Evolutionary conservation across 1,140 invertebrate species (phyloP).

Genomic region (Drosophila quadrilineata): DNA sequence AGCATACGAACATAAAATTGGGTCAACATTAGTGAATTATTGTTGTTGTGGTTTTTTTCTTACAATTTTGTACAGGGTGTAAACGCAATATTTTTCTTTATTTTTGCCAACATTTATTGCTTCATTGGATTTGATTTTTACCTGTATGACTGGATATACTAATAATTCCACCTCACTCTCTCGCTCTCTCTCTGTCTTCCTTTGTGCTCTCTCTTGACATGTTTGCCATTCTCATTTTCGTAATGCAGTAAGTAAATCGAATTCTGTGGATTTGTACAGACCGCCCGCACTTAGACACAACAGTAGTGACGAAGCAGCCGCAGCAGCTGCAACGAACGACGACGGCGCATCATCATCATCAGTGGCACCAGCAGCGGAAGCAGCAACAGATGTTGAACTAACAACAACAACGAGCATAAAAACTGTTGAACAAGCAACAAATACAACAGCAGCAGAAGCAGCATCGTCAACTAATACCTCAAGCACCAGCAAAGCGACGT

Average conservation of each 20-base stretch:
- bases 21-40: constrained; percentile 70
- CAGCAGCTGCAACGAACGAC: constrained; percentile 28
- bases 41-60: constrained; percentile 42
- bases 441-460: constrained; percentile 29
- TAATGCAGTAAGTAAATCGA: constrained; percentile 68
- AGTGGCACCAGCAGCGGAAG: too few relatives aligned
- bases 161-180: constrained; percentile 27
- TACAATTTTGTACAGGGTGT: too few relatives aligned
- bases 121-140: constrained; percentile 40
- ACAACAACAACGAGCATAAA: too few relatives aligned
- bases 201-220: constrained; percentile 2
- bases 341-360: constrained; percentile 23
- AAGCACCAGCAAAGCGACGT: constrained; percentile 28
- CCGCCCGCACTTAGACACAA: constrained; percentile 72
- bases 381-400: constrained; percentile 12
- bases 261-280: constrained; percentile 75
- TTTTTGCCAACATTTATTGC: constrained; percentile 60
- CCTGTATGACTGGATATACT: constrained; percentile 39
- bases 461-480: constrained; percentile 41
- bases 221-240: constrained; percentile 12
- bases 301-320: constrained; percentile 50
- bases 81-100: not conserved
- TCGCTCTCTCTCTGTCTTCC: constrained; percentile 4
- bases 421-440: constrained; percentile 33
- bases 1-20: constrained; percentile 56